These are phyloP conservation scores for Nerophis ophidion DNA, from an alignment of 2,113 vertebrate genomes.

Conservation along the genomic window DNA sequence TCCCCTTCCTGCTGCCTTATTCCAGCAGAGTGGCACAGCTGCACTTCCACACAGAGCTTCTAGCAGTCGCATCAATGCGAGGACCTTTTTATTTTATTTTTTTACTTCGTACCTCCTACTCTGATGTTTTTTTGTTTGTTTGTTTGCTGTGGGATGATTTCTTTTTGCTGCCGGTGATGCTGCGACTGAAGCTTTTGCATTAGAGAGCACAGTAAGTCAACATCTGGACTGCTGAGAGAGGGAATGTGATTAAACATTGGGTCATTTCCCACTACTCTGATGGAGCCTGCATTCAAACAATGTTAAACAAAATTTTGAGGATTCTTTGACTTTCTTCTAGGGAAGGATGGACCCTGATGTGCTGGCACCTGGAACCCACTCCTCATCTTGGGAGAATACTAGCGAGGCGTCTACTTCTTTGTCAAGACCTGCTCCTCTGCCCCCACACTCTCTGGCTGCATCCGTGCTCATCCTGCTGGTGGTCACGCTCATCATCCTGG, in stretches of 20 bases:
- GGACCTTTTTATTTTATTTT: neutral
- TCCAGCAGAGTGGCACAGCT: conserved; percentile 33
- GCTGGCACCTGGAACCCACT: conserved; percentile 17
- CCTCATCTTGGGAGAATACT: conserved; percentile 50
- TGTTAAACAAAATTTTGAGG: neutral
- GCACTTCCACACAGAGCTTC: conserved; percentile 36
- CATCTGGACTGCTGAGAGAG: neutral
- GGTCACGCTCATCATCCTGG: conserved; percentile 69
- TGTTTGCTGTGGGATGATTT: conserved; percentile 12
- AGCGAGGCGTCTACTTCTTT: conserved; percentile 19
- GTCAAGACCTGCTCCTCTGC: conserved; percentile 35
- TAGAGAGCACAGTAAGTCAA: conserved; percentile 9
- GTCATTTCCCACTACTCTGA: neutral
- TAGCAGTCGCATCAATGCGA: conserved; percentile 37
- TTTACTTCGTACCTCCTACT: neutral
- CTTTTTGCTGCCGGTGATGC: neutral
- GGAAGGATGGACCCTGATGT: conserved; percentile 47
- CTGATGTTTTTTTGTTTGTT: neutral
- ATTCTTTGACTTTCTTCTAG: neutral
- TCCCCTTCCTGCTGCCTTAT: conserved; percentile 21
- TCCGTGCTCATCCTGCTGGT: conserved; percentile 78
- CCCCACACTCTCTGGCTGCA: conserved; percentile 72
- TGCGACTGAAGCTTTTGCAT: conserved; percentile 13
- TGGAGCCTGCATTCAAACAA: conserved; percentile 7
- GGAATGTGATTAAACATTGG: no score